Evolutionary conservation across 2,888 invertebrate genomes (phyloP).

Genomic region (Sminthurinus aureus): DNA sequence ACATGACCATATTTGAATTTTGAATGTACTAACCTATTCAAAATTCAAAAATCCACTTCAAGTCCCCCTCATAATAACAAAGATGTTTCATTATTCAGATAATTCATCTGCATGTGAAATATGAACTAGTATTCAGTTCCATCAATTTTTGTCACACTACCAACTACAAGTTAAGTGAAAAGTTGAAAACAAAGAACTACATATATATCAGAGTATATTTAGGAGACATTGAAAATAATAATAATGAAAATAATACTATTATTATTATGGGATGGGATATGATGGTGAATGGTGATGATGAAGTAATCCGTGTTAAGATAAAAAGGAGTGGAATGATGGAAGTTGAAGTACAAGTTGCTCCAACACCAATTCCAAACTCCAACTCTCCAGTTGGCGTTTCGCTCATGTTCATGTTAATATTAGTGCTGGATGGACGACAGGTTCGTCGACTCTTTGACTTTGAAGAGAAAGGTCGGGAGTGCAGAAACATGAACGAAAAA

Average conservation of each 20-base stretch:
- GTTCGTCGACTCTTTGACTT: constrained; percentile 61
- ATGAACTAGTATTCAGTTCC: not conserved
- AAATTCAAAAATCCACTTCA: too few relatives aligned
- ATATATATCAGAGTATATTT: not conserved
- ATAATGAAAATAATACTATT: not conserved
- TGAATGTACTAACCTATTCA: too few relatives aligned
- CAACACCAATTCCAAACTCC: too few relatives aligned
- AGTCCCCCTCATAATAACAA: too few relatives aligned
- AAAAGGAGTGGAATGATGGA: constrained; percentile 32
- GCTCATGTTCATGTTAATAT: constrained; percentile 27
- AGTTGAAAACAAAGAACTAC: not conserved
- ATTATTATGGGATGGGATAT: not conserved
- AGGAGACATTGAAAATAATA: not conserved
- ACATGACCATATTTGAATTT: too few relatives aligned
- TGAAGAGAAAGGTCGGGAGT: constrained; percentile 60
- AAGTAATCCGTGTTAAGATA: constrained; percentile 36
- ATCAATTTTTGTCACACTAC: not conserved
- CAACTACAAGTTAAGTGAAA: not conserved
- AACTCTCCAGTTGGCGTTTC: constrained; percentile 34
- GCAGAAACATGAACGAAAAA: constrained; percentile 53
- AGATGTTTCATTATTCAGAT: too few relatives aligned
- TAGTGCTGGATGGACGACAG: constrained; percentile 48
- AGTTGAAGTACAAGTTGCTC: constrained; percentile 27
- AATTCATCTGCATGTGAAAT: not conserved
- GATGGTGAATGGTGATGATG: constrained; percentile 26